Evolutionary conservation across 2,888 invertebrate species (phyloP).

Genomic region (Seira ritae): DNA sequence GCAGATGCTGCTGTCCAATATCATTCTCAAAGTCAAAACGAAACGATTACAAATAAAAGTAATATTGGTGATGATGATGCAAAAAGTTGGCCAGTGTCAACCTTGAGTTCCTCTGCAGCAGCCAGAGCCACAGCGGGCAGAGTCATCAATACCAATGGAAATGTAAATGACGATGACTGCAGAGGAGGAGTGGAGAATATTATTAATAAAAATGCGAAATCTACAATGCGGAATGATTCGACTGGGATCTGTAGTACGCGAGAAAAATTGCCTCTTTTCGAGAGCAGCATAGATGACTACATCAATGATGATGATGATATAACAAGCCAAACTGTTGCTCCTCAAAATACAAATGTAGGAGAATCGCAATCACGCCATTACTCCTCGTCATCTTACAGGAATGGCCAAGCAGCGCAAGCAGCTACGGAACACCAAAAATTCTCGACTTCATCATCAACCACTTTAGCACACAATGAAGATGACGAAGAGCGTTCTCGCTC

Average conservation of each 20-base stretch:
- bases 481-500: constrained; percentile 23
- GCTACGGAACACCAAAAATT: constrained; percentile 31
- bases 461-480: constrained; percentile 24
- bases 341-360: background rate
- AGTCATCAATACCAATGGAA: constrained; percentile 60
- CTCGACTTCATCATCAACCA: constrained; percentile 38
- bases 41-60: constrained; percentile 53
- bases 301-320: constrained; percentile 40
- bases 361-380: constrained; percentile 29
- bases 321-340: constrained; percentile 17
- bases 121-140: background rate
- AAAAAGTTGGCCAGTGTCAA: constrained; percentile 73
- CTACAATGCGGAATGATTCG: background rate
- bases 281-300: constrained; percentile 64
- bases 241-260: background rate
- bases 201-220: constrained; percentile 29
- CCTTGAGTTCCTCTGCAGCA: constrained; percentile 59
- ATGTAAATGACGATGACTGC: constrained; percentile 18
- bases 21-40: constrained; percentile 57
- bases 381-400: constrained; percentile 18
- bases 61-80: constrained; percentile 38
- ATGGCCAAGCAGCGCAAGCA: constrained; percentile 28
- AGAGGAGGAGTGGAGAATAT: constrained; percentile 29
- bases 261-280: constrained; percentile 57
- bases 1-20: constrained; percentile 46